Evolutionary conservation across 2,888 invertebrate species (phyloP).

Genomic region (Zaprionus bogoriensis): DNA sequence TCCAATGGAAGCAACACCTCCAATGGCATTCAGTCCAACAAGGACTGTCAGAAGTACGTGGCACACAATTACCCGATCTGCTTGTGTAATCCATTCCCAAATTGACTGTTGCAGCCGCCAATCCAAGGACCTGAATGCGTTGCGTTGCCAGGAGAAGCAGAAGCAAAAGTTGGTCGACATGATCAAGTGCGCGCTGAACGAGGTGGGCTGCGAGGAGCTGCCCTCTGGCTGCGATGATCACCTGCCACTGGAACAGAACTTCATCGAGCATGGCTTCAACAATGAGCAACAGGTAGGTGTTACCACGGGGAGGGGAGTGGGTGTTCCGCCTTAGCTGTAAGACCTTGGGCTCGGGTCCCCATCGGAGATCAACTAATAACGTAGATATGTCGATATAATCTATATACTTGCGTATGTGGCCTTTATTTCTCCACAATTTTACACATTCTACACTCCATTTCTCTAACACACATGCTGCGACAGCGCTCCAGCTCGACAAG

Average conservation of each 20-base stretch:
- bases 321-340: too few relatives aligned
- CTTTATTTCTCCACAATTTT: constrained; percentile 7
- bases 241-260: constrained; percentile 84
- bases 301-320: neutral
- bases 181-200: constrained; percentile 92
- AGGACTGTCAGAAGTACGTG: constrained; percentile 80
- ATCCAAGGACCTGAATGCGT: constrained; percentile 89
- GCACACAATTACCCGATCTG: neutral
- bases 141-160: constrained; percentile 92
- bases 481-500: constrained; percentile 74
- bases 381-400: neutral
- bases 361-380: neutral
- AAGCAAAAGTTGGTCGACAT: constrained; percentile 92
- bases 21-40: constrained; percentile 83
- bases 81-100: neutral
- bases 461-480: constrained; percentile 36
- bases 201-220: constrained; percentile 93
- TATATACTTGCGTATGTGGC: constrained; percentile 2
- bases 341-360: neutral
- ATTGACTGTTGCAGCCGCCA: constrained; percentile 63
- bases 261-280: constrained; percentile 84
- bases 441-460: constrained; percentile 13
- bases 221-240: constrained; percentile 93
- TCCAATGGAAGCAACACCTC: constrained; percentile 75
- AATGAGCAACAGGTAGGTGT: constrained; percentile 86